Base-by-base conservation (phyloP, 2,797 vertebrate genomes). In the Phoeniculus purpureus region DNA sequence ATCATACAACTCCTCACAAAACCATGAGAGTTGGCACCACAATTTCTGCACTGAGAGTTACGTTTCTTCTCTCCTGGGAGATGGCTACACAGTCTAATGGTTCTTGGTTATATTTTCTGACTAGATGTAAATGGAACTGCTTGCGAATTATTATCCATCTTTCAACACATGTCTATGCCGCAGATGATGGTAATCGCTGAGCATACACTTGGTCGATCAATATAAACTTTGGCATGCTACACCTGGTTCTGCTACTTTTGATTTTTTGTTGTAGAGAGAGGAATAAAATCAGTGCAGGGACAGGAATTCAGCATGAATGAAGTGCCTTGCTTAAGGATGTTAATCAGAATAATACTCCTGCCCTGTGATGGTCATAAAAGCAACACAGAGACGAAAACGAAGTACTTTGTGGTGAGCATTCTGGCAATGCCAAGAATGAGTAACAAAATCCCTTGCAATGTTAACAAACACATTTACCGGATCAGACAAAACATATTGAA, bases 71-170 rank as follows among this genome's bases (percentile, higher is more conserved):
- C 76, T 87, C 67, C 31, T 73, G 34, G 31, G 56, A 81, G 12
- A 75, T 22, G 6, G 23, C 18, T 72, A 34, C 5, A 34, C 8
- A 65, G 60, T 50, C 34, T 75, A 75, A 62, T 2, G 5, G 10
- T 48, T 81, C 2, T 62, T 52, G 45, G 26, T 56, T 22, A 47
- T 78, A 77, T 62, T 85, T 89, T 87, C 56, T 68, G 20, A 48
- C 26, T 61, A 75, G 31, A 91, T 81, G 75, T 91, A 92, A 92
- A 79, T 37, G 12, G 20, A 92, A 89, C 60, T 56, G 25, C 64
- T 84, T 83, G 76, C 56, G 92, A 76, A 29, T 66, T 84, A 84
- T 83, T 85, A 81, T 73, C 55, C 71, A 18, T 43, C 67, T 68
- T 75, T 52, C 51, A 78, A 58, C 43, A 85, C 19, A 72, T 7